phyloP scores from a whole-genome alignment of 2,113 vertebrate species.

The Chionodraco myersi region DNA sequence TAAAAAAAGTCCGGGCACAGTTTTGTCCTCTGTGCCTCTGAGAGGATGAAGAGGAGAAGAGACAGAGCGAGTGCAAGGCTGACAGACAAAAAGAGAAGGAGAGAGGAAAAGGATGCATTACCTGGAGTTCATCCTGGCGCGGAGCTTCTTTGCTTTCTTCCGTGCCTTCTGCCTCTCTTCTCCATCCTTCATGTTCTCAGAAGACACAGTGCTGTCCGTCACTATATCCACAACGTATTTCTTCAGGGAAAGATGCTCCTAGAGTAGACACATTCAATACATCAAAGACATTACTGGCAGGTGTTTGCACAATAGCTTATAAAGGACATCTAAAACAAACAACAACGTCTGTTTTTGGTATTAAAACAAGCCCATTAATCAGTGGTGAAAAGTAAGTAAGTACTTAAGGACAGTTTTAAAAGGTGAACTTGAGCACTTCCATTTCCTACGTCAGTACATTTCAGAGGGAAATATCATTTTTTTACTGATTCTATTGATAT shows the following conservation, averaged over 20 bases:
- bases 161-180: constrained; percentile 94
- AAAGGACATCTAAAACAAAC: background rate
- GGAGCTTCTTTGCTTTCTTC: constrained; percentile 96
- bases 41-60: constrained; percentile 28
- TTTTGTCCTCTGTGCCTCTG: constrained; percentile 54
- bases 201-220: constrained; percentile 87
- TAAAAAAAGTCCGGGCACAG: constrained; percentile 65
- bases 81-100: background rate
- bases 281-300: background rate
- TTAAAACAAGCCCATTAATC: background rate
- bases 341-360: background rate
- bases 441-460: background rate
- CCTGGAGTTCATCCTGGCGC: constrained; percentile 97
- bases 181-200: constrained; percentile 88
- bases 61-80: background rate
- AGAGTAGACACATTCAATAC: constrained; percentile 23
- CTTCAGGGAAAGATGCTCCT: constrained; percentile 98
- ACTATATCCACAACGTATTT: constrained; percentile 97
- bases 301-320: background rate
- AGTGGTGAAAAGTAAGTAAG: background rate
- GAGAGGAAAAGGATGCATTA: constrained; percentile 70
- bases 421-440: background rate
- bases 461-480: rapidly evolving
- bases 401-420: background rate
- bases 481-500: background rate